phyloP scores from a whole-genome alignment of 2,113 vertebrate genomes.

The Mus spicilegus region DNA sequence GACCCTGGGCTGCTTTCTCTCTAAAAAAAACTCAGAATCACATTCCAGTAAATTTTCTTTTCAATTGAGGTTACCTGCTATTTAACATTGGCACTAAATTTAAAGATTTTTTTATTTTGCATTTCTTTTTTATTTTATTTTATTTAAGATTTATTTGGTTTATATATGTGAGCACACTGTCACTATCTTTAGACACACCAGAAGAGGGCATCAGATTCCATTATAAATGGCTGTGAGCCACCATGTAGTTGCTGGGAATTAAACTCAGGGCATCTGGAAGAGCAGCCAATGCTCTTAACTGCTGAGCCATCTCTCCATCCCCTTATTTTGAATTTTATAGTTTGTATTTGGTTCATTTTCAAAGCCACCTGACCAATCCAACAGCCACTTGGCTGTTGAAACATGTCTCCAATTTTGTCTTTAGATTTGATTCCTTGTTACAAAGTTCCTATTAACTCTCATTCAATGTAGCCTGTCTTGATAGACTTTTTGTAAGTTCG shows the following conservation, averaged over 20 bases:
- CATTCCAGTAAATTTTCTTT: neutral
- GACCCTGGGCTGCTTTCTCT: neutral
- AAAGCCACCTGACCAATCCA: slow-evolving; percentile 26
- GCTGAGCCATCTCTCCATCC: too few relatives aligned
- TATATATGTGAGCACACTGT: too few relatives aligned
- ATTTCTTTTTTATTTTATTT: neutral
- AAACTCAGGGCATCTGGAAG: too few relatives aligned
- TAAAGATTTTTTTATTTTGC: neutral
- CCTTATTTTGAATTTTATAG: neutral
- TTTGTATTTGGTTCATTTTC: neutral
- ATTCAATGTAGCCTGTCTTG: neutral
- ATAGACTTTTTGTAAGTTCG: neutral
- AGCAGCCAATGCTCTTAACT: too few relatives aligned
- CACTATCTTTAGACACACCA: too few relatives aligned
- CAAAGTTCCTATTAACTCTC: neutral
- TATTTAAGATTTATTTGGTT: too few relatives aligned
- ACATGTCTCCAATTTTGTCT: neutral
- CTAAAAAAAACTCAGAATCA: neutral
- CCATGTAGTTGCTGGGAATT: too few relatives aligned
- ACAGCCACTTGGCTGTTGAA: neutral
- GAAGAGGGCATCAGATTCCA: too few relatives aligned
- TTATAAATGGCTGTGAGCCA: too few relatives aligned
- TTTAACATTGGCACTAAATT: neutral
- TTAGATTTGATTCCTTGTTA: neutral
- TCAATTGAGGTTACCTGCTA: neutral